Evolutionary conservation across 2,888 invertebrate genomes (phyloP).

Genomic region (Candidula unifasciata): DNA sequence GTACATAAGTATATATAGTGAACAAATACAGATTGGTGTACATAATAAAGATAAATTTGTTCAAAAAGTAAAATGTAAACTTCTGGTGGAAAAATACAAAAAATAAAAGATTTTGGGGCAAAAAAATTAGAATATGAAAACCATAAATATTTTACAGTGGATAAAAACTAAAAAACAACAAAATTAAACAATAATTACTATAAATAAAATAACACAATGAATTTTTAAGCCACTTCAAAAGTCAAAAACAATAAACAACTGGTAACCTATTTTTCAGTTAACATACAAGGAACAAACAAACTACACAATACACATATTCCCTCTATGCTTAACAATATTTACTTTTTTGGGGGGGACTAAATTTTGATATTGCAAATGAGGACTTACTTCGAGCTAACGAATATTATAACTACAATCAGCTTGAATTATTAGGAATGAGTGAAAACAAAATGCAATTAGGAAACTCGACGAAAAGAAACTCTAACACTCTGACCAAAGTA

Average conservation of each 20-base stretch:
- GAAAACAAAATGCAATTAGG: no score
- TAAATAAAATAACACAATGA: not conserved
- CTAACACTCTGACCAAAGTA: no score
- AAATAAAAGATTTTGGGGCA: not conserved
- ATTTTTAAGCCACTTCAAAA: no score
- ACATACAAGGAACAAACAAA: no score
- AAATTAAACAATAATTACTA: not conserved
- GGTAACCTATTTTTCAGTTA: no score
- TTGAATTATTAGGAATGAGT: no score
- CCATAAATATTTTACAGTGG: not conserved
- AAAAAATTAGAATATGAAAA: not conserved
- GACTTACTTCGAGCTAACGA: no score
- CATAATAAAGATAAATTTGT: not conserved
- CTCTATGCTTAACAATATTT: not conserved
- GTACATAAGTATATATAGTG: slow-evolving; percentile 4
- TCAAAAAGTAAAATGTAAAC: not conserved
- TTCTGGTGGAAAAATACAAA: not conserved
- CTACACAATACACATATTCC: not conserved
- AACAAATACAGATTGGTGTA: not conserved
- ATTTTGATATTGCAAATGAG: no score
- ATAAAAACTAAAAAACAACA: not conserved
- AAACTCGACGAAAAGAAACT: no score
- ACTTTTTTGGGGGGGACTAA: no score
- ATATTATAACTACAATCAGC: no score
- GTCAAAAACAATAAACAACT: not conserved